These are phyloP conservation scores for Alaudala cheleensis DNA, from an alignment of 2,113 vertebrate genomes.

Conservation along the genomic window DNA sequence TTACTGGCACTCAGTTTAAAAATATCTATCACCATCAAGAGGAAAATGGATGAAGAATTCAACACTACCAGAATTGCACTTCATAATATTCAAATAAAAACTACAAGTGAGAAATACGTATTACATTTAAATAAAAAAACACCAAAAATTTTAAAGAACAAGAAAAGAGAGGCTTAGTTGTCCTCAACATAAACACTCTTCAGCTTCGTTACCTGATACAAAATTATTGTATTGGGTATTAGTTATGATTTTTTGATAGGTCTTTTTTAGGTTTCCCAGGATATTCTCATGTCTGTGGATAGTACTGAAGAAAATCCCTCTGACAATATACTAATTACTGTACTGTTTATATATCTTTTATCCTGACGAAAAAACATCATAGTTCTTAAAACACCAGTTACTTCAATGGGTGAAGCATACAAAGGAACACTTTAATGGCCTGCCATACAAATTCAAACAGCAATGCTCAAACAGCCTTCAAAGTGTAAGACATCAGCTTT, in stretches of 20 bases:
- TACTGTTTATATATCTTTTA: not conserved
- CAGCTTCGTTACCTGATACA: not conserved
- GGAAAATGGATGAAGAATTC: not conserved
- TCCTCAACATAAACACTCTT: not conserved
- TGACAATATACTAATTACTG: not conserved
- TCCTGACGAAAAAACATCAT: not conserved
- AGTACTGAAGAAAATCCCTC: not conserved
- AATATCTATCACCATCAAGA: accelerated
- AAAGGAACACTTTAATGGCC: not conserved
- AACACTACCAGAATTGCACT: not conserved
- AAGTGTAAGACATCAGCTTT: not conserved
- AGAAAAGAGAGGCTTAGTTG: not conserved
- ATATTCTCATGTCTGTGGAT: not conserved
- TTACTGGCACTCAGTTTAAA: not conserved
- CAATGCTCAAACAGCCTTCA: not conserved
- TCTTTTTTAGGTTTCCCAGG: not conserved
- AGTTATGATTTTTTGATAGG: not conserved
- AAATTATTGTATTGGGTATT: not conserved
- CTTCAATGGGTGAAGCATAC: not conserved
- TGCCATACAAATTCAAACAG: not conserved
- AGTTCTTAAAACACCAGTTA: not conserved
- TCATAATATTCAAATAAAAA: not conserved
- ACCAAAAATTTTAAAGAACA: not conserved
- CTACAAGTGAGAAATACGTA: not conserved
- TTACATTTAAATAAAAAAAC: not conserved